Evolutionary conservation across 2,113 vertebrate species (phyloP).

Genomic region (Pelmatolapia mariae): DNA sequence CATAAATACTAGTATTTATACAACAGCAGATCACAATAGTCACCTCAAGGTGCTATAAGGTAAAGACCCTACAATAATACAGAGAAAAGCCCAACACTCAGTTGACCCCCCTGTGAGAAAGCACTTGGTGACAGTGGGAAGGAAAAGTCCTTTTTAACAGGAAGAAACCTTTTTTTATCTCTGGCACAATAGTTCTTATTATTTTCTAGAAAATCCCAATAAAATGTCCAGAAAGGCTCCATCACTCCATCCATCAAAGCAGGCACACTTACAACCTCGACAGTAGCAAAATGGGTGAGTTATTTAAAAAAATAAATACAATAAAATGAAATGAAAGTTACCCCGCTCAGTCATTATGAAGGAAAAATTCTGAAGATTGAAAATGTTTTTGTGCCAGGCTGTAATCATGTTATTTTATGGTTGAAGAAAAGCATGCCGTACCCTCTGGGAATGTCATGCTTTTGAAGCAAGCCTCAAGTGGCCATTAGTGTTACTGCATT

Average conservation of each 20-base stretch:
- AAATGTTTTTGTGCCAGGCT: neutral
- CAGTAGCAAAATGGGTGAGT: neutral
- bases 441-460: neutral
- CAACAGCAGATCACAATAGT: neutral
- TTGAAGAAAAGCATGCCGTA: neutral
- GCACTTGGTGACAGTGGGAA: neutral
- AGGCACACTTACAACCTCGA: neutral
- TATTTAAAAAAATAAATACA: neutral
- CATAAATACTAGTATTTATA: neutral
- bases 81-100: neutral
- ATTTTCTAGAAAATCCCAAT: neutral
- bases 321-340: neutral
- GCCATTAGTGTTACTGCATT: neutral
- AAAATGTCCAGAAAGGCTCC: neutral
- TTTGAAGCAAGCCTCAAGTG: neutral
- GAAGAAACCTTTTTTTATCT: neutral
- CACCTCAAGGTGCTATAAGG: neutral
- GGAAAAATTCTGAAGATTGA: neutral
- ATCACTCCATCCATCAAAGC: neutral
- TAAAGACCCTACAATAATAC: neutral
- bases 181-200: neutral
- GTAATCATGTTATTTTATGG: neutral
- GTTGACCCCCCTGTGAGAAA: neutral
- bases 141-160: neutral
- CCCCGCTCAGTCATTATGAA: neutral